Conservation (phyloP, 2,113 vertebrate species). For the Motacilla alba region DNA sequence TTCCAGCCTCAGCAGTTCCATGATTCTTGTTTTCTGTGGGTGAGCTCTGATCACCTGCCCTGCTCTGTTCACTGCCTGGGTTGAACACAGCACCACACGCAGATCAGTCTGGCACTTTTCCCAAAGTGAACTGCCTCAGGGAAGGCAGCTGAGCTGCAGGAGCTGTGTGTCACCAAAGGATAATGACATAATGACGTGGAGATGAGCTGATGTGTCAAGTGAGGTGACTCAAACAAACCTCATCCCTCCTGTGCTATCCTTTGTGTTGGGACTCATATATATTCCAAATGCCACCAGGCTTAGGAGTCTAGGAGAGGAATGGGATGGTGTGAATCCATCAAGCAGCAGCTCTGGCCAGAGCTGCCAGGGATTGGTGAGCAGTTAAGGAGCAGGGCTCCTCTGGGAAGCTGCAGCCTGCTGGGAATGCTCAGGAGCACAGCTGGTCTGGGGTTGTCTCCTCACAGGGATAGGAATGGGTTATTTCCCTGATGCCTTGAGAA, state of each 20-base stretch:
- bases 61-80: fast-evolving
- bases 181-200: neutral
- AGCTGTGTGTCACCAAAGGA: neutral
- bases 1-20: neutral
- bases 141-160: neutral
- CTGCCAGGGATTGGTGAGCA: neutral
- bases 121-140: fast-evolving
- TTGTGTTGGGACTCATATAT: neutral
- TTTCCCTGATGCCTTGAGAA: neutral
- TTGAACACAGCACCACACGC: fast-evolving
- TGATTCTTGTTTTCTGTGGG: fast-evolving
- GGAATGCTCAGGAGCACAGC: neutral
- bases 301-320: neutral
- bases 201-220: neutral
- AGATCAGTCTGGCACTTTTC: fast-evolving
- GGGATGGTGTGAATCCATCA: neutral
- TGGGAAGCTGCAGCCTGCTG: neutral
- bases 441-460: neutral
- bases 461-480: neutral
- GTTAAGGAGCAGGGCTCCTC: neutral
- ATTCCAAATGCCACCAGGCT: neutral
- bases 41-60: neutral
- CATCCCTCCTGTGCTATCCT: neutral
- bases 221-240: neutral
- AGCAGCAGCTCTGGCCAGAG: neutral